Evolutionary conservation across 2,113 vertebrate genomes (phyloP).

Genomic region (Dasyprocta punctata): DNA sequence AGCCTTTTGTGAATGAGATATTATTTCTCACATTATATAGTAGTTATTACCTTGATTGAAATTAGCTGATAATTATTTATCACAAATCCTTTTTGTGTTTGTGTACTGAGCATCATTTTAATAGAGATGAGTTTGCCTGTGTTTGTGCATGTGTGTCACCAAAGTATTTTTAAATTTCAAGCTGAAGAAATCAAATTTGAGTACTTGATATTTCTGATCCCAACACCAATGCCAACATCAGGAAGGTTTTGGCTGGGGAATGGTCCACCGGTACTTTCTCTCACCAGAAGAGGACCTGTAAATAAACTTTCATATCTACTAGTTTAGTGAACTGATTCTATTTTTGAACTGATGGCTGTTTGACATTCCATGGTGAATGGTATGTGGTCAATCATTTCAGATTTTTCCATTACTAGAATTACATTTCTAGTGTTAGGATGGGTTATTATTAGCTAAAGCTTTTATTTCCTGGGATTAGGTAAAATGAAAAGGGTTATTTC

Average conservation of each 20-base stretch:
- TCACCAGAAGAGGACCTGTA: neutral
- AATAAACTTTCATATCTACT: constrained; percentile 49
- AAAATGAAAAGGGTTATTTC: constrained; percentile 80
- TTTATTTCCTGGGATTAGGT: constrained; percentile 82
- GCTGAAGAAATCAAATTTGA: constrained; percentile 24
- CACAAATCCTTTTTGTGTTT: neutral
- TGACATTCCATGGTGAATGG: constrained; percentile 76
- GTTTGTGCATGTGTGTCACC: neutral
- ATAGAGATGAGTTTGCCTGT: neutral
- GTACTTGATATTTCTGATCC: neutral
- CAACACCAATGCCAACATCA: neutral
- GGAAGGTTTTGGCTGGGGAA: neutral
- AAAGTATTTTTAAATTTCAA: neutral
- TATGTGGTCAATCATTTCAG: constrained; percentile 76
- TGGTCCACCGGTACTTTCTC: neutral
- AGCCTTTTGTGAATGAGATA: neutral
- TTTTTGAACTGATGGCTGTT: constrained; percentile 65
- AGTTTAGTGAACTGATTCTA: constrained; percentile 45
- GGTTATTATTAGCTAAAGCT: constrained; percentile 82
- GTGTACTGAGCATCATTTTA: neutral
- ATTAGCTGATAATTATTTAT: neutral
- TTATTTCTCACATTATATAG: neutral
- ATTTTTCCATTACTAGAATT: constrained; percentile 77
- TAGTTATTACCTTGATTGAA: neutral
- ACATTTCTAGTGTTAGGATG: constrained; percentile 78